These are phyloP conservation scores for Andrena fulva DNA, from an alignment of 2,888 invertebrate species.

Conservation along the genomic window DNA sequence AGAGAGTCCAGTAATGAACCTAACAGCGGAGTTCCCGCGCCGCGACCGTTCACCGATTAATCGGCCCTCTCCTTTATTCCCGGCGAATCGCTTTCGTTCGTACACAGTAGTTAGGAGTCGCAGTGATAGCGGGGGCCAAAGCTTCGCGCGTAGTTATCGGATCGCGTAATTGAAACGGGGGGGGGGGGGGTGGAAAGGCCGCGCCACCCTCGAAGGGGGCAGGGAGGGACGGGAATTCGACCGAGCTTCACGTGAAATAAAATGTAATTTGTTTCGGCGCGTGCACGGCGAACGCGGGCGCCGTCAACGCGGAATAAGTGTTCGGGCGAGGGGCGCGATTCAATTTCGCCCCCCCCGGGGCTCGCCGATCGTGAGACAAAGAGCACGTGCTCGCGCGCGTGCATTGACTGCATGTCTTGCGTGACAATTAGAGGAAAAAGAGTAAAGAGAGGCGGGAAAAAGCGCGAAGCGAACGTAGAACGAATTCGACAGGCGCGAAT, in stretches of 20 bases:
- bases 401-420: constrained; percentile 40
- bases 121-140: neutral
- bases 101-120: neutral
- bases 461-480: neutral
- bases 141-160: constrained; percentile 2
- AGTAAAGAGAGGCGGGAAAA: neutral
- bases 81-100: neutral
- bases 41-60: constrained; percentile 4
- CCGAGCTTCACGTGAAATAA: constrained; percentile 34
- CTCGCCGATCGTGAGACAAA: constrained; percentile 43
- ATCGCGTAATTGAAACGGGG: constrained; percentile 27
- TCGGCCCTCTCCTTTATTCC: neutral
- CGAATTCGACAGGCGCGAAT: constrained; percentile 14
- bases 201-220: neutral
- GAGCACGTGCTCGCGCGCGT: constrained; percentile 35
- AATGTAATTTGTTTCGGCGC: constrained; percentile 48
- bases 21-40: neutral
- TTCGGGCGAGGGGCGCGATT: constrained; percentile 34
- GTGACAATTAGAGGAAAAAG: constrained; percentile 59
- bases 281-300: constrained; percentile 26
- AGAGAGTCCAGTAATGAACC: neutral
- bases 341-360: constrained; percentile 43
- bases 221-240: neutral
- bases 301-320: constrained; percentile 27
- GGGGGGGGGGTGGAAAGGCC: constrained; percentile 10